These are phyloP conservation scores for Delichon dasypus DNA, from an alignment of 2,797 vertebrate genomes.

Conservation along the genomic window DNA sequence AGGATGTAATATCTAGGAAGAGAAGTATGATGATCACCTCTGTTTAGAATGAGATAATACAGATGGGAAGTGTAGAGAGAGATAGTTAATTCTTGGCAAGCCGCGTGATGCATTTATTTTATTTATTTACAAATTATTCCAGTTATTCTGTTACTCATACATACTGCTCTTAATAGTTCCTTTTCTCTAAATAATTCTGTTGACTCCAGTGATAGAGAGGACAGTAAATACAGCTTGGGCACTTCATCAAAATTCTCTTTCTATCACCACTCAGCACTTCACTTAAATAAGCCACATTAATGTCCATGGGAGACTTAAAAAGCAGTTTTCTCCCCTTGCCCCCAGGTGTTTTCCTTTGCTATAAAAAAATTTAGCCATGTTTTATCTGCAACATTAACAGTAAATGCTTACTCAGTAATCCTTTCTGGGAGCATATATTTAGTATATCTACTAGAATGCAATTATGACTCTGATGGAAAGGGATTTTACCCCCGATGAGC, in stretches of 20 bases:
- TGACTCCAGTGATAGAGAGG: neutral
- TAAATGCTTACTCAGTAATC: constrained; percentile 24
- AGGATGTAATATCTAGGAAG: neutral
- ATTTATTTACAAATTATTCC: neutral
- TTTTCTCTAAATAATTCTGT: neutral
- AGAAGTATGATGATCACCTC: neutral
- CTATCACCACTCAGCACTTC: constrained; percentile 11
- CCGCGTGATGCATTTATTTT: neutral
- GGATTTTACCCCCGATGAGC: neutral
- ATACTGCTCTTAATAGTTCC: neutral
- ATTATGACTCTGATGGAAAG: constrained; percentile 7
- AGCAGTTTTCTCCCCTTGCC: neutral
- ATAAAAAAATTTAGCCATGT: constrained; percentile 45
- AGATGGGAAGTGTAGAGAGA: neutral
- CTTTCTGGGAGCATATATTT: neutral
- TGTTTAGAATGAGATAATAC: neutral
- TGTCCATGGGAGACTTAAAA: constrained; percentile 5
- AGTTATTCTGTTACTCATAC: neutral
- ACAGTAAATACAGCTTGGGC: neutral
- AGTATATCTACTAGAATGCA: neutral
- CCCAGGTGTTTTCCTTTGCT: constrained; percentile 37
- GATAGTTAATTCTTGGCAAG: neutral
- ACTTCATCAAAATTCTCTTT: constrained; percentile 24
- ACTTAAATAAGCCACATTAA: constrained; percentile 54
- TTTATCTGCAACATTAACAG: constrained; percentile 55